phyloP scores from a whole-genome alignment of 2,797 vertebrate genomes.

The Urophycis tenuis region DNA sequence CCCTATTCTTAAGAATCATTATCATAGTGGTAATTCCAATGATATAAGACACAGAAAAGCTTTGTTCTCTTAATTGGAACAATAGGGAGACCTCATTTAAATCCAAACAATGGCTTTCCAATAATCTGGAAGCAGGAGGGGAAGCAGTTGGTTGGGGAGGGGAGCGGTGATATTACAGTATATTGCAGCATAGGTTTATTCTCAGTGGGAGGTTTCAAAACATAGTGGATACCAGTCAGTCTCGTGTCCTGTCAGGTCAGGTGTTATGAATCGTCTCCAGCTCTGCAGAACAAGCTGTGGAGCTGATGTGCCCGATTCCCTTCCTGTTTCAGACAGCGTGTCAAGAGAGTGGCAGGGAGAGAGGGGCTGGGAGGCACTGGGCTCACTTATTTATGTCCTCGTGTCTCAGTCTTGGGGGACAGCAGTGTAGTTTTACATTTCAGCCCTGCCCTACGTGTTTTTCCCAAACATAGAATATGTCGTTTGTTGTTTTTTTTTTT shows the following conservation, averaged over 20 bases:
- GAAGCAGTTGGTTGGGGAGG: no score
- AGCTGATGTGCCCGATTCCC: constrained; percentile 64
- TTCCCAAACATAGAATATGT: constrained; percentile 34
- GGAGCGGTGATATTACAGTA: constrained; percentile 13
- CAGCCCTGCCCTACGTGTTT: constrained; percentile 50
- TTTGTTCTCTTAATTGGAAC: constrained; percentile 1
- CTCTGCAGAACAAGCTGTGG: constrained; percentile 65
- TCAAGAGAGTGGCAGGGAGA: no score
- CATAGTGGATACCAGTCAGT: constrained; percentile 17
- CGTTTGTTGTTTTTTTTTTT: not conserved
- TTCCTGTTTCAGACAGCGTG: constrained; percentile 68
- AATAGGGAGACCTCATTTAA: not conserved
- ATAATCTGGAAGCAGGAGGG: constrained; percentile 24
- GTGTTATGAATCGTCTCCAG: constrained; percentile 61
- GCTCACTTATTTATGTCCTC: constrained; percentile 37
- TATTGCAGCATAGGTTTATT: constrained; percentile 32
- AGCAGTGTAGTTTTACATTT: no score
- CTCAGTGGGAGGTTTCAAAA: constrained; percentile 32
- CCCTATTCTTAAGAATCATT: not conserved
- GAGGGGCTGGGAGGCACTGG: constrained; percentile 46
- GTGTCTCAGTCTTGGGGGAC: no score
- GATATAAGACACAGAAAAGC: not conserved
- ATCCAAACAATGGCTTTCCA: constrained; percentile 38
- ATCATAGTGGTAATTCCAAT: not conserved
- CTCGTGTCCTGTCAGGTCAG: constrained; percentile 43